Evolutionary conservation across 2,113 vertebrate species (phyloP).

Genomic region (Mustelus asterias): DNA sequence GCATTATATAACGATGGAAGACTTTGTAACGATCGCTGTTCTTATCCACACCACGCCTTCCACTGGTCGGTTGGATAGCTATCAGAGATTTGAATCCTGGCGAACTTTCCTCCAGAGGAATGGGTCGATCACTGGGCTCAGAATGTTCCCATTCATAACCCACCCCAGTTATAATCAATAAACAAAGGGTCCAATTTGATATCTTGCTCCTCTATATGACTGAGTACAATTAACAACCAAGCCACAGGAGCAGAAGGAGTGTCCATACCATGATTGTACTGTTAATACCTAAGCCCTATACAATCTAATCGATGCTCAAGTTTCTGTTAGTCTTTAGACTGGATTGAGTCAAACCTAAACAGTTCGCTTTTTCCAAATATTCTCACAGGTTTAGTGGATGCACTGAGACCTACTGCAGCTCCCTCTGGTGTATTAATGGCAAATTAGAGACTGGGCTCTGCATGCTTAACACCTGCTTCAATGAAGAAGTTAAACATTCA

Average conservation of each 20-base stretch:
- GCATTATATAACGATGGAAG: not conserved
- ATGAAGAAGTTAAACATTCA: not conserved
- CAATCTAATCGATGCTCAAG: conserved; percentile 51
- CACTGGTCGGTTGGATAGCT: not conserved
- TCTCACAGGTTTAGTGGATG: not conserved
- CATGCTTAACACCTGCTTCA: not conserved
- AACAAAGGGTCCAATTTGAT: not conserved
- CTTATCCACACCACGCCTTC: not conserved
- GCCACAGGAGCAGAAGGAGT: not conserved
- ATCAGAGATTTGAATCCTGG: not conserved
- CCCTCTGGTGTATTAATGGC: conserved; percentile 16
- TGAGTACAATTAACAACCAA: not conserved
- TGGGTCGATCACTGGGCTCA: not conserved
- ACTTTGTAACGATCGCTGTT: not conserved
- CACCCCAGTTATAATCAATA: not conserved
- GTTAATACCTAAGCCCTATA: conserved; percentile 20
- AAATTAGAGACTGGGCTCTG: not conserved
- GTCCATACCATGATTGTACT: not conserved
- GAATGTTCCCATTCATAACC: not conserved
- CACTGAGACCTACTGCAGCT: conserved; percentile 12
- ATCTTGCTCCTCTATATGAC: not conserved
- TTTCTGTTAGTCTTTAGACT: conserved; percentile 50
- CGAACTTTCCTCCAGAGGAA: not conserved
- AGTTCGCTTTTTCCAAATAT: conserved; percentile 43
- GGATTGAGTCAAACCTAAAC: conserved; percentile 52